Conservation (phyloP, 2,888 invertebrate species). For the Molorchus minor region DNA sequence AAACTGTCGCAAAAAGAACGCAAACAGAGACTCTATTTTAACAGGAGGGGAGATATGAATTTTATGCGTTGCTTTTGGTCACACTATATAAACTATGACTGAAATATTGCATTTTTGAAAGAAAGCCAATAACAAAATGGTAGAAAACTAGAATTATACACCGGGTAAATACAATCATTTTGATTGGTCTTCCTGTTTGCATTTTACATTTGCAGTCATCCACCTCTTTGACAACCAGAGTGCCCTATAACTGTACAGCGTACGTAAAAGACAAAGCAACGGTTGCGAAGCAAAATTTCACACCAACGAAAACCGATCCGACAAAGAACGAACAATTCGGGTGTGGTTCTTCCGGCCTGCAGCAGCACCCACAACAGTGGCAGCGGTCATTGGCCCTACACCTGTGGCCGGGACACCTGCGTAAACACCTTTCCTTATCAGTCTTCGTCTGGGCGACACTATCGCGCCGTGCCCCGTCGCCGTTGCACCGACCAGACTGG, state of each 20-base stretch:
- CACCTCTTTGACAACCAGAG: background rate
- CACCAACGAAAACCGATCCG: background rate
- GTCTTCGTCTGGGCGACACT: slow-evolving; percentile 28
- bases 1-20: no score
- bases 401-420: slow-evolving; percentile 47
- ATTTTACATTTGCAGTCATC: background rate
- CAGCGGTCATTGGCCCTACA: slow-evolving; percentile 44
- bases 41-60: no score
- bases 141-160: no score
- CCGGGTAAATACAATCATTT: no score
- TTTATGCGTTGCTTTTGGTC: no score
- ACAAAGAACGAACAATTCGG: slow-evolving; percentile 24
- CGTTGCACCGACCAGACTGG: slow-evolving; percentile 21
- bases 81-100: no score
- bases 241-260: background rate
- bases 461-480: slow-evolving; percentile 17
- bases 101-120: no score
- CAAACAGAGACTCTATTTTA: no score
- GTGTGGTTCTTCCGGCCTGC: slow-evolving; percentile 26
- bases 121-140: no score
- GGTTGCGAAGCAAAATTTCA: no score
- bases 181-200: background rate
- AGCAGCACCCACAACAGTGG: slow-evolving; percentile 40
- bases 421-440: slow-evolving; percentile 40
- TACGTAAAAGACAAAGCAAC: no score